Evolutionary conservation across 2,113 vertebrate species (phyloP), one percentile per base, ranked within the genome.

Genomic region (Cynoglossus semilaevis): DNA sequence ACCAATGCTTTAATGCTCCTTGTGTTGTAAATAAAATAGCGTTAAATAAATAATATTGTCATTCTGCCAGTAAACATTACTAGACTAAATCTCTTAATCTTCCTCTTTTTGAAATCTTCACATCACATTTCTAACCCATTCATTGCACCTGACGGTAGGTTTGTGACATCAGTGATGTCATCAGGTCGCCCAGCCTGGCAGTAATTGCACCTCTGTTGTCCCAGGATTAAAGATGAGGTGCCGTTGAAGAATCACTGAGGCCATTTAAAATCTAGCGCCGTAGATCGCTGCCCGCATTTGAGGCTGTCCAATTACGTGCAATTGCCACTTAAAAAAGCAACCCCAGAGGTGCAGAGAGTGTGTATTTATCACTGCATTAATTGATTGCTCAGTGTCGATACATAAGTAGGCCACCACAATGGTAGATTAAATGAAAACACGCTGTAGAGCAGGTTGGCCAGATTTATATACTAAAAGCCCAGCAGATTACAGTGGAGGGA

Each of bases 191-290:
- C 55, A 63, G 43, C 46, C 50, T 48, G 40, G 46, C 67, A 80
- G 51, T 63, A 64, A 71, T 68, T 65, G 43, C 63, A 49, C 18
- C 42, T 52, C 57, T 70, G 57, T 50, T 65, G 59, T 58, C 69
- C 45, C 16, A 51, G 34, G 45, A 69, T 16, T 65, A 44, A 63
- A 47, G 36, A n/a, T 57, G 63, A 19, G 58, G 1, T n/a, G 46
- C 40, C 19, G 51, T 10, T 54, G 35, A 52, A 49, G 54, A 41
- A 49, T 36, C 58, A 51, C 41, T 38, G n/a, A 48, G 58, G 56
- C 40, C 36, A 37, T 51, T 64, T 72, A 43, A 17, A 61, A 62
- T 5, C 7, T 2, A 1, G 12, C 35, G 36, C 57, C 36, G 13
- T 13, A 22, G 15, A 54, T 34, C 56, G 15, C 19, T 34, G 51